Evolutionary conservation across 2,797 vertebrate species (phyloP).

Genomic region (Limnodromus scolopaceus): DNA sequence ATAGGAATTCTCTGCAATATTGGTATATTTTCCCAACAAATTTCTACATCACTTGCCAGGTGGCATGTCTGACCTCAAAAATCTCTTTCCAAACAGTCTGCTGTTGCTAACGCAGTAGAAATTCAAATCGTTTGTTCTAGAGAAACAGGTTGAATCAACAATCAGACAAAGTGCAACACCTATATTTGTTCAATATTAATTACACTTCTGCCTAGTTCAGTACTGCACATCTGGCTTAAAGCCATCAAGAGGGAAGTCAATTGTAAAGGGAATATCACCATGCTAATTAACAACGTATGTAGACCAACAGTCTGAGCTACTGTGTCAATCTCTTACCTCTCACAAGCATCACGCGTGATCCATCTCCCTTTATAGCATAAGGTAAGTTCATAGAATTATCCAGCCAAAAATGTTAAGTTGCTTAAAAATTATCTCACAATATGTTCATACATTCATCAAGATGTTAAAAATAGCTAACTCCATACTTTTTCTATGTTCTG

Average conservation of each 20-base stretch:
- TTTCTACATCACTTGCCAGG: background rate
- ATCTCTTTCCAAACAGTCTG: slow-evolving; percentile 33
- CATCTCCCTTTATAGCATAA: background rate
- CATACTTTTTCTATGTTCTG: background rate
- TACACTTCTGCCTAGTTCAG: background rate
- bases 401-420: background rate
- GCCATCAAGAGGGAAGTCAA: background rate
- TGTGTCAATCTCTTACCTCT: background rate
- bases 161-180: background rate
- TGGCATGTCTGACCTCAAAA: background rate
- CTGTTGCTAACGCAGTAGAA: background rate
- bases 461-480: background rate
- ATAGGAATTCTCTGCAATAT: background rate
- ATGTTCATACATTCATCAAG: background rate
- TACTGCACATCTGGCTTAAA: background rate
- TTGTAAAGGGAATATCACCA: background rate
- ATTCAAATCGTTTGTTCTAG: background rate
- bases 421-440: background rate
- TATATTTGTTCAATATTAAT: slow-evolving; percentile 27
- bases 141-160: background rate
- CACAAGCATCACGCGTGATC: background rate
- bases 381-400: background rate
- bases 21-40: background rate
- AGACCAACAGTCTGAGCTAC: background rate
- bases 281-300: background rate